Evolutionary conservation across 2,113 vertebrate species (phyloP), one percentile per base, ranked within the genome.

Genomic region (Parus major): DNA sequence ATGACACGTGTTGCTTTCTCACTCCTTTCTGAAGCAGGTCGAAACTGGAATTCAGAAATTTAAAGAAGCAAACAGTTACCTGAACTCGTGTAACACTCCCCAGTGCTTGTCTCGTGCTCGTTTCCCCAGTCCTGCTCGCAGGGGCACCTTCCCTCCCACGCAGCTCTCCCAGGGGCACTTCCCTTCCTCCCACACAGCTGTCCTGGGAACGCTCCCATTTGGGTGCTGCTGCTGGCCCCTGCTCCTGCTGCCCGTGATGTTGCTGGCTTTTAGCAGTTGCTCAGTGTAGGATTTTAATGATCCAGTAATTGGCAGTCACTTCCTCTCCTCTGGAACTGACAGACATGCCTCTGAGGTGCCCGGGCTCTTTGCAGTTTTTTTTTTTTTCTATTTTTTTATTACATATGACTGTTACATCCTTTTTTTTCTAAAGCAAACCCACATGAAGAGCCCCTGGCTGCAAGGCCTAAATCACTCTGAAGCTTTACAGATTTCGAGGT

Each of bases 401-500:
- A 35, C 71, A 41, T 84, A 35, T 39, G 79, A 86, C 80, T 94
- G 82, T 96, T 96, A 91, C 24, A 44, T 47, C 76, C 65, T 82
- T 92, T 55, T 80, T 82, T 82, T 81, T n/a, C 79, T 59, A 7
- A 41, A 61, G 59, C 49, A 44, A 47, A 46, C 52, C 91, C 61
- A 3, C 70, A 31, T 3, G 88, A 63, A 5, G 33, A 76, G 88
- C 89, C 89, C 57, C 85, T 77, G 82, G 69, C 93, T 56, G 61
- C 91, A 53, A 88, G 68, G 92, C 95, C 89, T 84, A 63, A 68
- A 46, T 42, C 92, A 75, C 75, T 93, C 96, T 63, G 73, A 95
- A 90, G 91, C 95, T 96, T 97, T 92, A 71, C 78, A 41, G 92
- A 47, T 95, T 39, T 92, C 72, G 44, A 95, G 96, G 42, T 97